These are phyloP conservation scores for Emydoidea blandingii DNA, from an alignment of 2,797 vertebrate genomes.

Conservation along the genomic window DNA sequence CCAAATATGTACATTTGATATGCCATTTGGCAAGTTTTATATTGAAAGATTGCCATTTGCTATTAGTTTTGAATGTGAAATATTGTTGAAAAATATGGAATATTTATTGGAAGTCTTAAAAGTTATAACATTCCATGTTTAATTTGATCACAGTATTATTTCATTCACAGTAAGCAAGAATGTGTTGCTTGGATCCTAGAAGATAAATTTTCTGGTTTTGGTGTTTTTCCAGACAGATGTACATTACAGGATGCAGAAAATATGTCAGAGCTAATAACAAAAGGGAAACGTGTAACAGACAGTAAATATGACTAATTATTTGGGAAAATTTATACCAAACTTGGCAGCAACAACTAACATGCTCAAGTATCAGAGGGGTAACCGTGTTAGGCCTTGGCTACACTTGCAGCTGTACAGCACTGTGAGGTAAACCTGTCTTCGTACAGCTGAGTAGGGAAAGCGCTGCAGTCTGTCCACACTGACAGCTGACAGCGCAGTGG, in stretches of 20 bases:
- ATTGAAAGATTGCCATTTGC: neutral
- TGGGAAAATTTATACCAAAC: neutral
- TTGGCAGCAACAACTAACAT: neutral
- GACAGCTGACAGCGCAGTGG: too few relatives aligned
- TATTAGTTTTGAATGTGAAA: neutral
- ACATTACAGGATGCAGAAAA: neutral
- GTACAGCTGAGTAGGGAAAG: too few relatives aligned
- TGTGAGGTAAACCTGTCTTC: too few relatives aligned
- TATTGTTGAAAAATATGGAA: neutral
- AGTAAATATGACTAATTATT: neutral
- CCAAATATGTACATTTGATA: neutral
- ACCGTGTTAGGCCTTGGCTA: too few relatives aligned
- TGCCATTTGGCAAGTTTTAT: neutral
- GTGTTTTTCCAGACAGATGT: neutral
- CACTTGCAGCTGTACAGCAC: too few relatives aligned
- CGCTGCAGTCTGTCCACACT: too few relatives aligned
- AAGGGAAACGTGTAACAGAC: accelerated
- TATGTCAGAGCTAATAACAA: neutral
- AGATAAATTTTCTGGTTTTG: neutral
- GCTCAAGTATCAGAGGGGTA: neutral
- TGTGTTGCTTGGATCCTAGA: neutral
- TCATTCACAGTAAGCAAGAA: neutral
- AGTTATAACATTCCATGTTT: neutral
- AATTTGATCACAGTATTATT: neutral
- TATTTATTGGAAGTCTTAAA: conserved; percentile 18